Evolutionary conservation across 2,797 vertebrate species (phyloP).

Genomic region (Xenops minutus): DNA sequence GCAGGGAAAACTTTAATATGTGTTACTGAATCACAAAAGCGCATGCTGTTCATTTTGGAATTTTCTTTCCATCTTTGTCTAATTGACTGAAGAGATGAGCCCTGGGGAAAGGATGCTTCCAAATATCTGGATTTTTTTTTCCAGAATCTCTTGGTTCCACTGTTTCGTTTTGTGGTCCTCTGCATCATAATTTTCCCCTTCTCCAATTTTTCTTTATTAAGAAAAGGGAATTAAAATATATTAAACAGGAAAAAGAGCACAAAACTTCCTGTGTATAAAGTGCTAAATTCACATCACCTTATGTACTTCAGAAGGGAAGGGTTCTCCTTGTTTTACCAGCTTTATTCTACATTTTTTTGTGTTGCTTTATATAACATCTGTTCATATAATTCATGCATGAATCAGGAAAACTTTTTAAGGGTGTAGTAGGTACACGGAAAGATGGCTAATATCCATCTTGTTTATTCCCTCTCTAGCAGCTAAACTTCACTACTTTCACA

Average conservation of each 20-base stretch:
- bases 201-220: not conserved
- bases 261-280: not conserved
- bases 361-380: not conserved
- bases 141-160: not conserved
- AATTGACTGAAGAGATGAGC: not conserved
- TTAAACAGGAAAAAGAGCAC: not conserved
- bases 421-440: not conserved
- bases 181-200: not conserved
- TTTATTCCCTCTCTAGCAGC: not conserved
- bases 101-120: not conserved
- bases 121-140: not conserved
- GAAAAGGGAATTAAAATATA: too few relatives aligned
- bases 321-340: not conserved
- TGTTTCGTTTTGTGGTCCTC: not conserved
- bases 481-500: not conserved
- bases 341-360: not conserved
- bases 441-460: not conserved
- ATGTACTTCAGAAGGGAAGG: not conserved
- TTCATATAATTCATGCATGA: not conserved
- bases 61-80: not conserved
- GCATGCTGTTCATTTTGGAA: not conserved
- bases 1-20: not conserved
- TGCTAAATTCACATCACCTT: not conserved
- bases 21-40: not conserved
- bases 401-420: not conserved